Percentiles rank a stretch among this genome's conserved stretches.
Evolutionary conservation across 2,797 vertebrate species (phyloP).

Genomic region (Petrocephalus schoutedeni): DNA sequence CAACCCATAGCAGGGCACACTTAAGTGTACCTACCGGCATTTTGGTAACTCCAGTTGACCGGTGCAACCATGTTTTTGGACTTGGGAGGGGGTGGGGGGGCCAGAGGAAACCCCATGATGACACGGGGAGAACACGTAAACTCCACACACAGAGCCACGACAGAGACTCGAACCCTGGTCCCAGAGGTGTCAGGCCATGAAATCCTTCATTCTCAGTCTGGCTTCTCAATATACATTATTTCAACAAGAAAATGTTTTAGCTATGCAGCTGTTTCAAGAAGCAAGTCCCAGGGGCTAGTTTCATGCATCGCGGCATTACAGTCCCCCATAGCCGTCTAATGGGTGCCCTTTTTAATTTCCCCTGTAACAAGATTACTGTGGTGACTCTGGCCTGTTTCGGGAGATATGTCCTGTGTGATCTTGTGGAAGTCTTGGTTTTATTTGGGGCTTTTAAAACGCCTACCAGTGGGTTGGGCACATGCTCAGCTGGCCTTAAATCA

Average conservation of each 20-base stretch:
- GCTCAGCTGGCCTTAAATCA: slow-evolving; percentile 17
- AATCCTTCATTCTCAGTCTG: background rate
- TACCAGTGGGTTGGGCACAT: background rate
- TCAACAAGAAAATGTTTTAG: background rate
- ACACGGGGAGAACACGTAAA: background rate
- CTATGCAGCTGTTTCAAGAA: background rate
- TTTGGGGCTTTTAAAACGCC: slow-evolving; percentile 12
- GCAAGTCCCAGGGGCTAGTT: background rate
- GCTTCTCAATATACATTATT: background rate
- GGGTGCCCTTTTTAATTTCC: slow-evolving; percentile 11
- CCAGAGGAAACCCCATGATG: background rate
- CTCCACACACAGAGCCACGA: background rate
- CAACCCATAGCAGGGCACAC: background rate
- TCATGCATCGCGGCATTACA: background rate
- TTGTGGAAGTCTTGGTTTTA: slow-evolving; percentile 9
- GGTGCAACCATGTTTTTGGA: background rate
- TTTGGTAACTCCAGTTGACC: background rate
- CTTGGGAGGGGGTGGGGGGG: background rate
- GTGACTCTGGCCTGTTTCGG: background rate
- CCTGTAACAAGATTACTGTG: slow-evolving; percentile 19
- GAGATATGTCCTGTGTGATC: slow-evolving; percentile 12
- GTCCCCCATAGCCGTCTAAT: background rate
- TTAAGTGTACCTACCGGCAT: background rate
- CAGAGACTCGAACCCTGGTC: background rate
- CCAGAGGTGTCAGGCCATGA: background rate